Base-by-base conservation (phyloP, 2,113 vertebrate genomes). In the Gasterosteus aculeatus region DNA sequence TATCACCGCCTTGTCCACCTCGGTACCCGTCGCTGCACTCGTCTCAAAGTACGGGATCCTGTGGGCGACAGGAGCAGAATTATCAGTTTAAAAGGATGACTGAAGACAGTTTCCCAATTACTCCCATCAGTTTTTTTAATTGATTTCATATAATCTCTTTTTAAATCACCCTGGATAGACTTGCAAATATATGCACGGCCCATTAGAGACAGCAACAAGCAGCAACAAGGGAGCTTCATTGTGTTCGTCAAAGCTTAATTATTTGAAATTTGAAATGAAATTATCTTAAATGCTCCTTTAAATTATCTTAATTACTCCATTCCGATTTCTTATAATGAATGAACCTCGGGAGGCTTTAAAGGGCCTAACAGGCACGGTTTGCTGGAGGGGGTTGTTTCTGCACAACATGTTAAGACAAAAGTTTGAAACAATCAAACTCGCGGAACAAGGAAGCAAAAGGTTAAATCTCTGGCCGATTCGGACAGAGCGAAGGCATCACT, bases 41-140 rank as follows among this genome's bases (percentile, higher is more conserved):
- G 97, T 98, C 93, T 99, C 97, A 46, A 97, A 96, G 93, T 99
- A 99, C 0, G 96, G 97, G 69, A 98, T 97, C 71, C 97, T 99
- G 72, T 0, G 7, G 44, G 47, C 19, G n/a, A 42, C 35, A 38
- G 60, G 5, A 12, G 22, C 7, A 63, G 26, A 16, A n/a, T 38
- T 2, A 31, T 47, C 12, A 26, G 4, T 60, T 68, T 29, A 16
- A 42, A 63, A n/a, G 31, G 15, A 12, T 8, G 26, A 22, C 41
- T n/a, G 2, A 31, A 0, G 15, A 35, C 3, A 10, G 2, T 33
- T 53, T 51, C 41, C 5, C 0, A 33, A 73, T 15, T 6, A 51
- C 19, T 51, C 0, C 3, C 33, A 61, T 15, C 10, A 1, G 0
- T 38, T 57, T 6, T 4, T 69, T 42, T 10, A 31, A 59, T 31